Percentiles rank a stretch among this genome's conserved stretches.
Conservation (phyloP, 1,140 invertebrate species). For the Drosophila burlai region DNA sequence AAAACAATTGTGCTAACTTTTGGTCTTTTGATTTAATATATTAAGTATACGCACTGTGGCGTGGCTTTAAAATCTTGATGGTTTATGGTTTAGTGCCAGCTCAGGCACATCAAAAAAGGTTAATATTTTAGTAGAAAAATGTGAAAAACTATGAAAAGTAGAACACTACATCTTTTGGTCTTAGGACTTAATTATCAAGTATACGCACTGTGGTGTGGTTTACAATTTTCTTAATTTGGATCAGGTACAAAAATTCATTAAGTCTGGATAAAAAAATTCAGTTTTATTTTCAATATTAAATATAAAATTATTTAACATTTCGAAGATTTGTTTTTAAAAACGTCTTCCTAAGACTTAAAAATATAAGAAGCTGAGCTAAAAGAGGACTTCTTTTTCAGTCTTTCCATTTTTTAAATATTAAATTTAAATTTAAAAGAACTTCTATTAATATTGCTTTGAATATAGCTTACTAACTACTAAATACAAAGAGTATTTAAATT, state of each 20-base stretch:
- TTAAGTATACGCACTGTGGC: neutral
- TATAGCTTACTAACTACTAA: neutral
- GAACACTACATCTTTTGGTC: neutral
- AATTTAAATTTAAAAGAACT: no score
- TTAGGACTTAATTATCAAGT: neutral
- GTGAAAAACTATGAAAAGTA: neutral
- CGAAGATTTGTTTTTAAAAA: neutral
- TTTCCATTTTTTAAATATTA: neutral
- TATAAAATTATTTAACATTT: neutral
- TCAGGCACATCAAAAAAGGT: neutral
- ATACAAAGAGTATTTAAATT: neutral
- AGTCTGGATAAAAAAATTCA: neutral
- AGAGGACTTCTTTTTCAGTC: neutral
- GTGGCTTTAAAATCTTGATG: neutral
- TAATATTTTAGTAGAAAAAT: constrained; percentile 1
- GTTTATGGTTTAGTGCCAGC: constrained; percentile 4
- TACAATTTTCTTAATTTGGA: neutral
- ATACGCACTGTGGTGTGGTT: neutral
- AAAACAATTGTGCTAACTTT: neutral
- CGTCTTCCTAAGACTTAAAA: neutral
- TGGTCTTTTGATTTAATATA: neutral
- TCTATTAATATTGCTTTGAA: no score
- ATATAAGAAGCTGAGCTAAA: neutral
- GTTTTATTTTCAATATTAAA: neutral
- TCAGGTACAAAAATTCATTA: neutral